Evolutionary conservation across 2,797 vertebrate genomes (phyloP), one percentile per base, ranked within the genome.

Genomic region (Mus caroli): DNA sequence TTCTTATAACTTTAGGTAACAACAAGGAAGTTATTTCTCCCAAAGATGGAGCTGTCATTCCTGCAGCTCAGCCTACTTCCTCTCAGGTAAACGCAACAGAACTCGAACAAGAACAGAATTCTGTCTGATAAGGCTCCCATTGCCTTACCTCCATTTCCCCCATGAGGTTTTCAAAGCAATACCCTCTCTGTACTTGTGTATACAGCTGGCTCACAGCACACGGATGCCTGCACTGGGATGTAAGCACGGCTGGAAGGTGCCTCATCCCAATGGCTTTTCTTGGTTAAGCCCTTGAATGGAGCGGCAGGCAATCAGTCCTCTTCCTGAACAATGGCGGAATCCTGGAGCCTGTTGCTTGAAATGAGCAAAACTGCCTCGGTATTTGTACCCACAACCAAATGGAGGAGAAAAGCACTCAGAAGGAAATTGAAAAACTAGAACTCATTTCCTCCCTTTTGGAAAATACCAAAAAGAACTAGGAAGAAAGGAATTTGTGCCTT

Each of bases 391-490:
- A 77, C 58, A 86, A 71, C 96, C 28, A 64, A 89, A 64, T 6
- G 77, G 83, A 86, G 92, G 22, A 31, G 28, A 37, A 67, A 91
- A 28, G 2, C 3, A 75, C 95, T 91, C 85, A 90, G 73, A 94
- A 80, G 58, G 95, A 97, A 85, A 73, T 67, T 93, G 89, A 90
- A 87, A 97, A 90, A 95, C 89, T 75, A 95, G n/a, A 82, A 77
- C 34, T 78, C 4, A 67, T 91, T 83, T 20, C 40, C 52, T 82
- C 50, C 88, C 71, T 85, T 95, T 86, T 83, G 94, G 77, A 83
- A 97, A 98, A 92, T 93, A 95, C 88, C 69, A 54, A 52, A 54
- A 90, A 93, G 88, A 97, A 97, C 26, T 91, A 37, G 52, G 28
- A 94, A 93, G n/a, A 94, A 90, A 95, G 54, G n/a, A 92, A 20